A percentile compares a stretch with the other conserved stretches of the same genome.
Evolutionary conservation across 2,797 vertebrate genomes (phyloP).

Genomic region (Coendou prehensilis): DNA sequence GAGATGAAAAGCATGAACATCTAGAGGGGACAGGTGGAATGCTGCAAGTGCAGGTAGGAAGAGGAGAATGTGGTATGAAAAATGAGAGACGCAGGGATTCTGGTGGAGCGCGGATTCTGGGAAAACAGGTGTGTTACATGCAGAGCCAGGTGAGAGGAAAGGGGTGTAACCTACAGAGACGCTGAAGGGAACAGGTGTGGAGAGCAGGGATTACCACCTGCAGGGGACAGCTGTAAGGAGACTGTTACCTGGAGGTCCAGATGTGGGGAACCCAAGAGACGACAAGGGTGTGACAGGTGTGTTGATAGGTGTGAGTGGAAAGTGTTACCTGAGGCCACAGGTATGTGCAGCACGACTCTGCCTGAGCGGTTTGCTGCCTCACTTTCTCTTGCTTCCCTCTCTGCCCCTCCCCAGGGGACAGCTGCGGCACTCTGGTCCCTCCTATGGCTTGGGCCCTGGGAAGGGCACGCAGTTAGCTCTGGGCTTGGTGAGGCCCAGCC

Average conservation of each 20-base stretch:
- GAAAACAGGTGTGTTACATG: not conserved
- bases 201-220: not conserved
- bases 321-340: conserved; percentile 72
- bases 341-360: not conserved
- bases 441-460: conserved; percentile 52
- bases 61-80: not conserved
- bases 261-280: not conserved
- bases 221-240: not conserved
- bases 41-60: not conserved
- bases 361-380: not conserved
- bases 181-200: not conserved
- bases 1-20: not conserved
- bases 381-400: not conserved
- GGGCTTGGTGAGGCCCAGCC: conserved; percentile 57
- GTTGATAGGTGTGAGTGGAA: not conserved
- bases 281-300: not conserved
- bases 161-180: not conserved
- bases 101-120: not conserved
- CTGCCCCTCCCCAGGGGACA: not conserved
- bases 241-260: not conserved
- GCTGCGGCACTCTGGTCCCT: not conserved
- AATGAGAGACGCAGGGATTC: not conserved
- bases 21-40: not conserved
- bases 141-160: not conserved
- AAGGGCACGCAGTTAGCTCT: conserved; percentile 34